Evolutionary conservation across 1,140 invertebrate species (phyloP), one percentile per base, ranked within the genome.

Genomic region (Rhopalosiphum padi): DNA sequence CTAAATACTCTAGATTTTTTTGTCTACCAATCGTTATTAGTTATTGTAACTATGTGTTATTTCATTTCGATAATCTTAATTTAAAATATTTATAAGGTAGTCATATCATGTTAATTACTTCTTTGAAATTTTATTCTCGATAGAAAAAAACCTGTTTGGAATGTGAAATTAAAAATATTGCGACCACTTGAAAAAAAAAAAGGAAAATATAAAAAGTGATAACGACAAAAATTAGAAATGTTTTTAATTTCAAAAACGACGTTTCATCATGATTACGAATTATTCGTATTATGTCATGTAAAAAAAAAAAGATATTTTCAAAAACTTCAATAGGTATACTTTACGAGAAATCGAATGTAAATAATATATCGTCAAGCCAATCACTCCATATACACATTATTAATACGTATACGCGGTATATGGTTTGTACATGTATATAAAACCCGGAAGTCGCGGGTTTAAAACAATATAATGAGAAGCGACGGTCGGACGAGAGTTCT

Each of bases 391-490:
- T 41, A 41, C 41, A 41, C 2, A 60, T 0, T 11, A 30, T 11
- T 25, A 11, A 60, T 60, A 68, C 15, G 60, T 25, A 55, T 55
- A 8, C 0, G 23, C 23, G 23, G 7, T 25, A 53, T 23, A 55
- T 46, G 46, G 53, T 22, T 0, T 22, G 55, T 30, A 15, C 3
- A 15, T 11, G 9, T 46, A 41, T n/a, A 30, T 30, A n/a, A 77
- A 77, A 77, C n/a, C 15, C n/a, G 60, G 30, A 21, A 21, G 46
- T 35, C 87, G n/a, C 5, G 60, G 43, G 60, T 91, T 46, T 82
- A 91, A 91, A 82, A 91, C 68, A 91, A 48, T 91, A 91, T 91
- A 91, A 91, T 51, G 90, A 91, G 90, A 77, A 37, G 37, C 43
- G 55, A 46, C 85, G 37, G 37, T n/a, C 60, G 37, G 37, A 77